A percentile compares a stretch with the other conserved stretches of the same genome.
Conservation (phyloP, 2,888 invertebrate genomes). For the Ectemnius lituratus region DNA sequence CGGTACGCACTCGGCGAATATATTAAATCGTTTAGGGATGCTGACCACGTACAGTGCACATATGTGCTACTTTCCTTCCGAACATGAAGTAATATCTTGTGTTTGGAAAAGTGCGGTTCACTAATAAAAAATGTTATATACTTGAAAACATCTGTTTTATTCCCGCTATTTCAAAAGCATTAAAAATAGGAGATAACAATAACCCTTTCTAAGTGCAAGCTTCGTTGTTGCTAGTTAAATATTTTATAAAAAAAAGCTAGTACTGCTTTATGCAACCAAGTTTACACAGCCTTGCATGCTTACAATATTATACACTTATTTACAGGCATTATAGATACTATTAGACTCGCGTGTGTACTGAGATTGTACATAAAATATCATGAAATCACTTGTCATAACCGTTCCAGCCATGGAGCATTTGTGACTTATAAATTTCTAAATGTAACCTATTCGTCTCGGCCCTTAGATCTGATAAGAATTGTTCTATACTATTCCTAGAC, state of each 20-base stretch:
- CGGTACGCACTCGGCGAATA: conserved; percentile 37
- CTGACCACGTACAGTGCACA: not conserved
- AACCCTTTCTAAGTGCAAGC: no score
- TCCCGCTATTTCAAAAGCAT: no score
- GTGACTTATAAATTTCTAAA: conserved; percentile 63
- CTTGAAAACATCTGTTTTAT: not conserved
- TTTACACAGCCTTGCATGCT: no score
- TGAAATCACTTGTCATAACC: not conserved
- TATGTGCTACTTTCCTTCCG: not conserved
- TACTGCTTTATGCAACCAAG: no score
- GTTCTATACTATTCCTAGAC: conserved; percentile 49
- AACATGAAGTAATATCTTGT: not conserved
- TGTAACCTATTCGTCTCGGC: conserved; percentile 67
- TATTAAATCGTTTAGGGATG: conserved; percentile 30
- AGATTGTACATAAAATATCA: not conserved
- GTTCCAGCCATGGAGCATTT: conserved; percentile 52
- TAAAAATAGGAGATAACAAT: no score
- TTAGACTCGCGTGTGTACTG: not conserved
- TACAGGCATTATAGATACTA: no score
- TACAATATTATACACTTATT: no score
- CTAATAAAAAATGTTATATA: not conserved
- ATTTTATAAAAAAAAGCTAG: no score
- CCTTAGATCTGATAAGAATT: conserved; percentile 64
- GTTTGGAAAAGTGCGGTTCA: not conserved
- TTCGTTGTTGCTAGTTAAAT: no score